phyloP scores from a whole-genome alignment of 1,140 invertebrate species.

The Pentalonia nigronervosa region DNA sequence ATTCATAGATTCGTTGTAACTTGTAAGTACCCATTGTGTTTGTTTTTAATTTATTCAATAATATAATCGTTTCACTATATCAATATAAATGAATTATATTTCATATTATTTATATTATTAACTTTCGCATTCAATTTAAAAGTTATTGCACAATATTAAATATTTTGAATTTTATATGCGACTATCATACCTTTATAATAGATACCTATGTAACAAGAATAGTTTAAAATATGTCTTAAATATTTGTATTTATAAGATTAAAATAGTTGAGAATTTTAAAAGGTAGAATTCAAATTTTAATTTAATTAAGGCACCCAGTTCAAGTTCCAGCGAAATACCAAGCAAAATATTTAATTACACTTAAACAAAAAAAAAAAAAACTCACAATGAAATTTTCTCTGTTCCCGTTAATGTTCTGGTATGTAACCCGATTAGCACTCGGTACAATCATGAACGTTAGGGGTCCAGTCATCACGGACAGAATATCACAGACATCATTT shows the following conservation, averaged over 20 bases:
- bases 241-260: background rate
- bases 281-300: background rate
- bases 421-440: slow-evolving; percentile 63
- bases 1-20: background rate
- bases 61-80: background rate
- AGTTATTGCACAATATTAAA: background rate
- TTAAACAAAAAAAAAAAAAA: background rate
- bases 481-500: slow-evolving; percentile 95
- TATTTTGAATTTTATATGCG: background rate
- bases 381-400: slow-evolving; percentile 55
- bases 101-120: background rate
- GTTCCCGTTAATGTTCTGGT: slow-evolving; percentile 44
- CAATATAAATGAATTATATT: background rate
- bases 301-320: background rate
- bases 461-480: slow-evolving; percentile 92
- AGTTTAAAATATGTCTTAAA: background rate
- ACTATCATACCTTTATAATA: background rate
- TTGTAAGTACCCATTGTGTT: background rate
- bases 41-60: background rate
- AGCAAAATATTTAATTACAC: background rate
- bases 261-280: background rate
- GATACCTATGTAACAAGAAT: background rate
- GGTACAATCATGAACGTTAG: slow-evolving; percentile 91
- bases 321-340: background rate
- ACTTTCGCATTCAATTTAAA: background rate